These are phyloP conservation scores for Zele albiditarsus DNA, from an alignment of 2,888 invertebrate species.

Conservation along the genomic window DNA sequence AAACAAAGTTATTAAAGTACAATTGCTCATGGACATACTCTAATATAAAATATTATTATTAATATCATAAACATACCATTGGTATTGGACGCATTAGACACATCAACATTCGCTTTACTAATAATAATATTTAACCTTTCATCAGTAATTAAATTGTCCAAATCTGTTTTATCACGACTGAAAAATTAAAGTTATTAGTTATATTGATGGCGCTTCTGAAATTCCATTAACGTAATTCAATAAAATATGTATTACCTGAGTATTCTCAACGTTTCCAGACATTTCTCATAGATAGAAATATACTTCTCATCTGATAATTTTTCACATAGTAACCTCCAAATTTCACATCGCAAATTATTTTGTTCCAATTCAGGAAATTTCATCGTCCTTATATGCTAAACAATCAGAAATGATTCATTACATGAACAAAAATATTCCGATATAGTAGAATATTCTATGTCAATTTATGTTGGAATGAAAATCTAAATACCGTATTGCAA, in stretches of 20 bases:
- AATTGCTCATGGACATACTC: no score
- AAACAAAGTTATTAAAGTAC: no score
- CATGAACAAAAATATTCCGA: constrained; percentile 6
- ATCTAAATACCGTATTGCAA: constrained; percentile 69
- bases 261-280: constrained; percentile 78
- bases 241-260: constrained; percentile 75
- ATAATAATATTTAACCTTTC: constrained; percentile 82
- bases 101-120: constrained; percentile 79
- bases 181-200: constrained; percentile 57
- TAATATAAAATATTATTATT: no score
- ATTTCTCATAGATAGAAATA: constrained; percentile 74
- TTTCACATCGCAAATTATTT: constrained; percentile 74
- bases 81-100: constrained; percentile 69
- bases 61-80: constrained; percentile 58
- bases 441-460: constrained; percentile 15
- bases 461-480: constrained; percentile 6
- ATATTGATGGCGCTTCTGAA: constrained; percentile 9
- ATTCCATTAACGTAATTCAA: not conserved
- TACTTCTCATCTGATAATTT: constrained; percentile 75
- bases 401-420: constrained; percentile 49
- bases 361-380: constrained; percentile 78
- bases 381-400: constrained; percentile 76
- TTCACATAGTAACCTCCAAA: constrained; percentile 79
- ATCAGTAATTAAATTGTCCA: constrained; percentile 80
- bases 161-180: constrained; percentile 85